Base-by-base conservation (phyloP, 2,888 invertebrate species). In the Hirudinaria manillensis region DNA sequence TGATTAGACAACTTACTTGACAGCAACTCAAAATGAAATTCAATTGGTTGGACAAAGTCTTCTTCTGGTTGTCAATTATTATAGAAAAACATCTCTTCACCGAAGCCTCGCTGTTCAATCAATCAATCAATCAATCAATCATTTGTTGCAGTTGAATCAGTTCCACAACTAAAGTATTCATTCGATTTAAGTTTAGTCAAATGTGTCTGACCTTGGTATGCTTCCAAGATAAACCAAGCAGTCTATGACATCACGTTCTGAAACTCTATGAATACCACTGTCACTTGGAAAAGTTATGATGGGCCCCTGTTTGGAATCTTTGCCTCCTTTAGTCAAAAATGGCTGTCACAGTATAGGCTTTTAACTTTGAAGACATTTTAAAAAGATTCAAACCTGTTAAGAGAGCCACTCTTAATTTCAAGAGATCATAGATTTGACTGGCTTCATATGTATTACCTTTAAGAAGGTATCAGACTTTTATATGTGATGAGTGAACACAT, bases 1-100 rank as follows among this genome's bases (percentile, higher is more conserved):
- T 34, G 36, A 34, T 34, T 34, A 68, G 2, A 61, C 10, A 16
- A 24, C 27, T 72, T 4, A 73, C 73, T 38, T 73, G 73, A 34
- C 73, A 73, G n/a, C 73, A 73, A 7, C 7, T 10, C 19, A 73
- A n/a, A 13, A 61, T n/a, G 16, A 56, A 27, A 27, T 73, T 73
- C 21, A 73, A 1, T 29, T 3, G 21, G 13, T 56, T 61, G 21
- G 21, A 32, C 13, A n/a, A 29, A 3, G 65, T 21, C 10, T 34
- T 73, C 55, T 34, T 61, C 29, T 73, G 61, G 24, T 61, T 61
- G 29, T 73, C 65, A n/a, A 73, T 73, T 24, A 73, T 34, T 16
- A 73, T n/a, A 1, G 73, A 55, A 24, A 73, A 34, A n/a, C 73
- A 34, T 38, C 73, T 73, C 32, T 73, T 73, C 21, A 61, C 73